Base-by-base conservation (phyloP, 2,113 vertebrate genomes). In the Paraplagusia blochii region DNA sequence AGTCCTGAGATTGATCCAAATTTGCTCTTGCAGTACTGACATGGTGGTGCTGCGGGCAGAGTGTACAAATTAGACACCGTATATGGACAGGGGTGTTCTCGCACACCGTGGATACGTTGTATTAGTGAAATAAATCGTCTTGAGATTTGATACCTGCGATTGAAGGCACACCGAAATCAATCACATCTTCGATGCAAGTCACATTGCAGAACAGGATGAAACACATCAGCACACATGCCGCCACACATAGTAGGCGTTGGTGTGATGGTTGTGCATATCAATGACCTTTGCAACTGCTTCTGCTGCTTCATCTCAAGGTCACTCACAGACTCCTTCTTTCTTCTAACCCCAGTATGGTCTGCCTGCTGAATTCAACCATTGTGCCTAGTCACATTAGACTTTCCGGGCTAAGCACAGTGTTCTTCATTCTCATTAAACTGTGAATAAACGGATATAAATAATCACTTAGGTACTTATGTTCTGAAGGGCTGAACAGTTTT, bases 1-100 rank as follows among this genome's bases (percentile, higher is more conserved):
- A 80, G 76, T 56, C 51, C 68, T 73, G 80, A 85, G 79, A 82
- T 79, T 76, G 79, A 82, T 85, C 72, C 82, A 84, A 79, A 83
- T 82, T 60, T 73, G 44, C 54, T 66, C 53, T 63, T 59, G 74
- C 76, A 53, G 63, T 38, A 29, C 54, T 4, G 13, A 45, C 55
- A 65, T 74, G 76, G 66, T 11, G 62, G 74, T 69, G 76, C 81
- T 52, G 53, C 11, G 57, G 62, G 17, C 74, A 73, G 60, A 74
- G 77, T 80, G 76, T 22, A 66, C 61, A 62, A 63, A 78, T 61
- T 72, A 66, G 35, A 11, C 51, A 35, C 46, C 49, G 14, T 61
- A 44, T 55, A 29, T 29, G 34, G 44, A 42, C 34, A 18, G 15
- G 17, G 43, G 11, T 44, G 49, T 57, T 70, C 47, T 46, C 51